Conservation (phyloP, 2,888 invertebrate species). For the Troides aeacus region DNA sequence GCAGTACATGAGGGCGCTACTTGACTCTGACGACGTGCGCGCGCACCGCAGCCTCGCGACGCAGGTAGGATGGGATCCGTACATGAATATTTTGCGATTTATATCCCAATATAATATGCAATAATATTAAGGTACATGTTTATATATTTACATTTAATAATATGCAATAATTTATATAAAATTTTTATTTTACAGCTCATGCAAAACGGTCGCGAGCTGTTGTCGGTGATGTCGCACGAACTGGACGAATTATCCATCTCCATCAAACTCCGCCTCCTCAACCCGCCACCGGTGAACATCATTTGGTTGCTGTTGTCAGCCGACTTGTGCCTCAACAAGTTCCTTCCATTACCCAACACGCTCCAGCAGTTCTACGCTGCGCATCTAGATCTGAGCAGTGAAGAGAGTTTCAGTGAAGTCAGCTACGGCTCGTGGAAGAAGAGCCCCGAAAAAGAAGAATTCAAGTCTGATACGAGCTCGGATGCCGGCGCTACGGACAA, state of each 20-base stretch:
- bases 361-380: constrained; percentile 73
- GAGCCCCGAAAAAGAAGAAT: constrained; percentile 54
- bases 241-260: constrained; percentile 68
- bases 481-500: constrained; percentile 47
- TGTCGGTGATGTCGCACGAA: constrained; percentile 61
- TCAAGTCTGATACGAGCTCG: constrained; percentile 40
- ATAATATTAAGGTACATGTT: not conserved
- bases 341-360: constrained; percentile 67
- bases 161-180: not conserved
- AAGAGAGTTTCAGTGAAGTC: constrained; percentile 67
- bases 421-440: constrained; percentile 73
- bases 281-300: constrained; percentile 63
- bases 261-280: constrained; percentile 59
- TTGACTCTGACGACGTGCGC: constrained; percentile 61
- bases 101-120: too few relatives aligned
- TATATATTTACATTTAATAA: not conserved
- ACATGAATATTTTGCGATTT: not conserved
- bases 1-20: constrained; percentile 62
- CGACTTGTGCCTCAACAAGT: constrained; percentile 70
- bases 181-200: constrained; percentile 56
- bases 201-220: constrained; percentile 71
- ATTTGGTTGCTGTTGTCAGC: constrained; percentile 70
- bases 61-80: constrained; percentile 51
- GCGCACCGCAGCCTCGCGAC: constrained; percentile 72
- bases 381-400: constrained; percentile 61